Evolutionary conservation across 2,113 vertebrate species (phyloP), one percentile per base, ranked within the genome.

Genomic region (Poecile atricapillus): DNA sequence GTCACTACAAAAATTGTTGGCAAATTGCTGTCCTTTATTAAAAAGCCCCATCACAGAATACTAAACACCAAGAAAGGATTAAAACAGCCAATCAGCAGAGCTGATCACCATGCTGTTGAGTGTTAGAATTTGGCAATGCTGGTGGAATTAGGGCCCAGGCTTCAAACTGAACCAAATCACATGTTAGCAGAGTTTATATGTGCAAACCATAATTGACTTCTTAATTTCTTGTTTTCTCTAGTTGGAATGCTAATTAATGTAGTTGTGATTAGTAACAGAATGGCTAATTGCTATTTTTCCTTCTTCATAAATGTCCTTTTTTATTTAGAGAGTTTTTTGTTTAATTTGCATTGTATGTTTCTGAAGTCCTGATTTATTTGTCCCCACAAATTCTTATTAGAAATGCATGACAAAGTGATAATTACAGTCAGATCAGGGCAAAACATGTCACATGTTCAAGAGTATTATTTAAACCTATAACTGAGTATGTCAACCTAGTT

Each of bases 231-330:
- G 13, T 64, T 93, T 86, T 43, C 7, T 63, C 5, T 94, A 43
- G 27, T 50, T 89, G 49, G 43, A 92, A 90, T 85, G 67, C 16
- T 84, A 71, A 94, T 95, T 94, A 93, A 68, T 63, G 15, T 74
- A 89, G 88, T 33, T 87, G 46, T n/a, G 58, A 75, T 87, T 89
- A 91, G 74, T 69, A 83, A 65, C 5, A 3, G 46, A 37, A 80
- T 83, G 63, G 13, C 8, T 95, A 73, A 91, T 88, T 89, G 49
- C 12, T 97, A 15, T 53, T 75, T 96, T 79, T 73, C 35, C 33
- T 52, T 70, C 14, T 71, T 16, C 25, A 5, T 59, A 90, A 92
- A 47, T 83, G 21, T 46, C 10, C 6, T 56, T 85, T 81, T 62
- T 55, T n/a, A 37, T 67, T 83, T 62, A 77, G 20, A 30, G 28